These are phyloP conservation scores for Bucorvus abyssinicus DNA, from an alignment of 2,797 vertebrate species.

Conservation along the genomic window DNA sequence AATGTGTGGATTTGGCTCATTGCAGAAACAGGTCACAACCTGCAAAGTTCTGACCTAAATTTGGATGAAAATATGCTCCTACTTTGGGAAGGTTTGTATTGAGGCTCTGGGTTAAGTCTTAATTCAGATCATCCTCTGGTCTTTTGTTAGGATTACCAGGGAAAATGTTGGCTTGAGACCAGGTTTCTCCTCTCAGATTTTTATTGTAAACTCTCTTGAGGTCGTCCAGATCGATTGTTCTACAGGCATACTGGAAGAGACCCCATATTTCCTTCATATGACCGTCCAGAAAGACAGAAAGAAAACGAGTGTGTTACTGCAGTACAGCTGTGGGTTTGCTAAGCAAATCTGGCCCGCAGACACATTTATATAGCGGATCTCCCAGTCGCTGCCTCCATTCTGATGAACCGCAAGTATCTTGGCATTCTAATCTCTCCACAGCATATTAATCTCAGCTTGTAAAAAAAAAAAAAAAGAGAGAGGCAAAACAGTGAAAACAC, in stretches of 20 bases:
- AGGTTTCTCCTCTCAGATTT: background rate
- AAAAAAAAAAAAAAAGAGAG: background rate
- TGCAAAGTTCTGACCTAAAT: background rate
- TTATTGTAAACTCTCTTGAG: conserved; percentile 8
- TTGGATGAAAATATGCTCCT: background rate
- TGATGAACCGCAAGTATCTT: conserved; percentile 43
- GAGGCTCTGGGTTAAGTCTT: background rate
- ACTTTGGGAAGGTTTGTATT: background rate
- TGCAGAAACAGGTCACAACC: background rate
- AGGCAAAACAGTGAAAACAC: background rate
- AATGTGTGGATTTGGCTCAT: background rate
- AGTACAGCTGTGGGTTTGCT: conserved; percentile 13
- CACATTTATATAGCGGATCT: background rate
- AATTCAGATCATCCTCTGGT: background rate
- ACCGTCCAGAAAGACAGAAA: background rate
- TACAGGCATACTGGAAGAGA: background rate
- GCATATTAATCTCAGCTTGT: background rate
- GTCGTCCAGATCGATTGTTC: background rate
- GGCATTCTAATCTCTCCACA: conserved; percentile 14
- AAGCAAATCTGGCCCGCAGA: conserved; percentile 16
- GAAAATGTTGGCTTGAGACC: background rate
- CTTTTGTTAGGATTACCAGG: background rate
- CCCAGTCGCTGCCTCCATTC: background rate
- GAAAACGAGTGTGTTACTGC: background rate
- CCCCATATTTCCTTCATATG: background rate